Evolutionary conservation across 1,140 invertebrate genomes (phyloP).

Genomic region (Papilio helenus): DNA sequence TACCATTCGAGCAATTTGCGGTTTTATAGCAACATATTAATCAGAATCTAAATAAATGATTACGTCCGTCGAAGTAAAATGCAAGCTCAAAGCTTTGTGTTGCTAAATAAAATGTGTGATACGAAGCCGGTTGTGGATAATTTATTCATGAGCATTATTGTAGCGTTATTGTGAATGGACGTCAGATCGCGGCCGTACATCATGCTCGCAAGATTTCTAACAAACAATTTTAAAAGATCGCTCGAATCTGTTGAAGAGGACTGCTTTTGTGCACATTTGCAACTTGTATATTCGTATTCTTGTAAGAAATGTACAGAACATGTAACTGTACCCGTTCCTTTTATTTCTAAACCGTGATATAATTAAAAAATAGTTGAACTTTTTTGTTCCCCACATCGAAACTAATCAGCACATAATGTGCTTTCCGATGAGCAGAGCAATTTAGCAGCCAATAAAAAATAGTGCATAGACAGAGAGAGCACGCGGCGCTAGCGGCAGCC

Average conservation of each 20-base stretch:
- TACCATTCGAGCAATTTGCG: constrained; percentile 13
- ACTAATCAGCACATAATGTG: constrained; percentile 5
- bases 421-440: constrained; percentile 4
- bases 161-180: not conserved
- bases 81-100: not conserved
- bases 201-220: not conserved
- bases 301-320: not conserved
- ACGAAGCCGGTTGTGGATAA: not conserved
- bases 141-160: constrained; percentile 9
- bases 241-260: not conserved
- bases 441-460: not conserved
- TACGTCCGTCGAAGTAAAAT: constrained; percentile 8
- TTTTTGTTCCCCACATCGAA: constrained; percentile 4
- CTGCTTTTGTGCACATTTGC: no score
- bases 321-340: not conserved
- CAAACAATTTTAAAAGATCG: not conserved
- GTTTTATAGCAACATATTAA: constrained; percentile 5
- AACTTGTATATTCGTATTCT: no score
- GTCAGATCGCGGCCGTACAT: not conserved
- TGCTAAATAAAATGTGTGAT: not conserved
- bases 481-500: constrained; percentile 2
- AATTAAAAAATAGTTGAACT: constrained; percentile 1
- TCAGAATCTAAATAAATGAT: constrained; percentile 4
- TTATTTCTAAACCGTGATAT: not conserved
- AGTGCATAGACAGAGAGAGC: not conserved